Evolutionary conservation across 2,888 invertebrate genomes (phyloP).

Genomic region (Hirtodrosophila alboralis): DNA sequence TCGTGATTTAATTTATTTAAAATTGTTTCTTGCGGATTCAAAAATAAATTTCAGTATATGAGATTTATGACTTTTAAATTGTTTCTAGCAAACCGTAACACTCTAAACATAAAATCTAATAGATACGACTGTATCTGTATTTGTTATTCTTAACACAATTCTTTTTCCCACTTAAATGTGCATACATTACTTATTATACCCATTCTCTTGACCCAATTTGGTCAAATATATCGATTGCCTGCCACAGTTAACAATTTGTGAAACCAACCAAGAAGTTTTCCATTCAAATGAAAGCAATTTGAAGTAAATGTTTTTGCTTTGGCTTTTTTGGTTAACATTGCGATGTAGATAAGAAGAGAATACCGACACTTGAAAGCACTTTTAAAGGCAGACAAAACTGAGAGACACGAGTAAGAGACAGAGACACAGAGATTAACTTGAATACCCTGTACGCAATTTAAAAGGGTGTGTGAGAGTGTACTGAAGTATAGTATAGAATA

Average conservation of each 20-base stretch:
- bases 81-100: no score
- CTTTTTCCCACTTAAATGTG: no score
- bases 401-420: not conserved
- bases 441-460: no score
- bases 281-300: constrained; percentile 14
- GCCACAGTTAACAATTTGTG: not conserved
- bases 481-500: no score
- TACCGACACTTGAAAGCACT: constrained; percentile 29
- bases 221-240: constrained; percentile 20
- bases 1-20: no score
- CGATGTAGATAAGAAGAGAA: constrained; percentile 28
- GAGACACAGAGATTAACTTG: not conserved
- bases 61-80: no score
- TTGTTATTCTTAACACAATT: no score
- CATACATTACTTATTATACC: not conserved
- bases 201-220: constrained; percentile 2
- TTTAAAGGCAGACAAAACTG: constrained; percentile 10
- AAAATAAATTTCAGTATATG: no score
- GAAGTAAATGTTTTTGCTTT: constrained; percentile 18
- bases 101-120: no score
- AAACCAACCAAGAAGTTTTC: not conserved
- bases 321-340: constrained; percentile 23
- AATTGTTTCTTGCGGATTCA: no score
- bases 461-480: no score
- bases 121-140: no score